phyloP scores from a whole-genome alignment of 2,797 vertebrate genomes.

The Tokudaia tokunoshimensis region DNA sequence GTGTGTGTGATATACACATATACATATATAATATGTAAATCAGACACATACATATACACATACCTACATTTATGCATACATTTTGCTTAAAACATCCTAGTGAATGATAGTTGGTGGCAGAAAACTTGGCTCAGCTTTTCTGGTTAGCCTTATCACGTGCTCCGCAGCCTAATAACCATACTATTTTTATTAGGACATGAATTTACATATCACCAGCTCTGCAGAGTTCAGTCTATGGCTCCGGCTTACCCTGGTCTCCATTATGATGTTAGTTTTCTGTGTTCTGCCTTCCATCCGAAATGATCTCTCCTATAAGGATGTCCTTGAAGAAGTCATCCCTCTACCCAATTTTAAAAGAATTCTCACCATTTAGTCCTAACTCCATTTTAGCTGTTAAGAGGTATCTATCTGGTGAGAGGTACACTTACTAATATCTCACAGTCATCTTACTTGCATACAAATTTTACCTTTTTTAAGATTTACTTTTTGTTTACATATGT shows the following conservation, averaged over 20 bases:
- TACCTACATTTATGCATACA: no score
- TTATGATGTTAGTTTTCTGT: neutral
- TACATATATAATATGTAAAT: neutral
- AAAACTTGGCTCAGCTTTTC: slow-evolving; percentile 22
- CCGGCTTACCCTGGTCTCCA: neutral
- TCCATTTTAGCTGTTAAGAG: neutral
- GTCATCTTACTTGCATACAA: neutral
- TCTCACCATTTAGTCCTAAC: neutral
- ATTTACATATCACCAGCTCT: neutral
- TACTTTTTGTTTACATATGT: neutral
- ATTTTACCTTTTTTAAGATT: neutral
- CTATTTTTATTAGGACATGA: neutral
- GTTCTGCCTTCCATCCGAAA: neutral
- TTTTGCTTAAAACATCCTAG: neutral
- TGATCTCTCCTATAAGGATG: neutral
- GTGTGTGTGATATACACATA: no score
- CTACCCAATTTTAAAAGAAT: neutral
- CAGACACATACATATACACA: neutral
- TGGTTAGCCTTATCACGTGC: neutral
- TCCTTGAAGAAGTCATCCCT: neutral
- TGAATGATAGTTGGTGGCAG: neutral
- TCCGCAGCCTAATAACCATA: neutral
- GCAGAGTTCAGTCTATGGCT: neutral
- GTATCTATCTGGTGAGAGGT: neutral
- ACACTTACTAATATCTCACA: neutral